Base-by-base conservation (phyloP, 2,113 vertebrate species). In the Heterotis niloticus region DNA sequence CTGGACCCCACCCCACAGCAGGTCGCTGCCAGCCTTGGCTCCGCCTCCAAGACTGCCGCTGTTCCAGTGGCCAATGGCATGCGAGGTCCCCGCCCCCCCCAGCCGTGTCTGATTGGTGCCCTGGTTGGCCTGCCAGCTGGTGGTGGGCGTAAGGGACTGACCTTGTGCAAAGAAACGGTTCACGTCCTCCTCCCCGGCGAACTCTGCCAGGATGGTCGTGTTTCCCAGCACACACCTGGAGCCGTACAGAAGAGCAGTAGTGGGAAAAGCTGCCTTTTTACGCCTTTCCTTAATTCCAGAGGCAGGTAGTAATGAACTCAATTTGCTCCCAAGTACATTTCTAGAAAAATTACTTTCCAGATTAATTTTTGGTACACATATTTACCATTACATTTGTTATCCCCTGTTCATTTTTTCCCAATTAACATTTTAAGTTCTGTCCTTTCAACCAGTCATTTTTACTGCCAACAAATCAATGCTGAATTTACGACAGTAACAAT, bases 131-230 rank as follows among this genome's bases (percentile, higher is more conserved):
- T 99, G 97, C 97, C 97, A 99, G 92, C 96, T 96, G 84, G 95
- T 95, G 86, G 95, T 95, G 92, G 95, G 95, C 0, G 95, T 92
- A 87, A 98, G 93, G 0, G 95, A 91, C 88, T 99, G 98, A 89
- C 96, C 96, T 91, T 99, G 96, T 82, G 97, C 96, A 85, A 99
- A 91, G 93, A 98, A 99, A 52, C 97, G 96, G 86, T 96, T 98
- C 83, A 99, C 95, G 81, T 99, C 98, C 74, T 99, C 98, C 84
- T 99, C 98, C 0, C 97, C 95, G 0, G 98, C 98, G 23, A 99
- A 99, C 90, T 99, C 98, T 0, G 98, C 98, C 92, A 99, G 88
- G 91, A 99, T 99, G 91, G 98, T 99, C 87, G 98, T 99, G 93
- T 99, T 99, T 84, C 98, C 97, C 84, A 99, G 94, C 81, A 99